These are phyloP conservation scores for Ciconia maguari DNA, from an alignment of 2,113 vertebrate species.

Conservation along the genomic window DNA sequence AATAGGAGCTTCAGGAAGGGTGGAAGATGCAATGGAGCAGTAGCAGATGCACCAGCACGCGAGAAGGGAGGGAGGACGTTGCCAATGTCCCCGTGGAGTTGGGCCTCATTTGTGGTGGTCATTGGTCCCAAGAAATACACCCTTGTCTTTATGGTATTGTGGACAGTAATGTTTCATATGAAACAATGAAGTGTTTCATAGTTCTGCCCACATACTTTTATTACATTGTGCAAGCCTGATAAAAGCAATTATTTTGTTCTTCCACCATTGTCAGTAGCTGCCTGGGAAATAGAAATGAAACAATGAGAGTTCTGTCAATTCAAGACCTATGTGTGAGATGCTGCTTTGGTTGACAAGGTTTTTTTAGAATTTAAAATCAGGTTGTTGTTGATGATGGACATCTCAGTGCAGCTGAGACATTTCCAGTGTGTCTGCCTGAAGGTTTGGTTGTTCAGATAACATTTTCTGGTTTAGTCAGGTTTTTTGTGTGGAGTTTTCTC, in stretches of 20 bases:
- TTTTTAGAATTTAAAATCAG: background rate
- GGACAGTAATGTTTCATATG: background rate
- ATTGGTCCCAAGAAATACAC: background rate
- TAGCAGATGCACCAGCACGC: rapidly evolving
- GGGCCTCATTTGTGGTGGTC: background rate
- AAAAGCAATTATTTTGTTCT: background rate
- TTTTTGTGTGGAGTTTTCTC: background rate
- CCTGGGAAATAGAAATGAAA: background rate
- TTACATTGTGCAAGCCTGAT: background rate
- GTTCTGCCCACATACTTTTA: background rate
- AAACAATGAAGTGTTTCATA: background rate
- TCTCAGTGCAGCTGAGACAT: background rate
- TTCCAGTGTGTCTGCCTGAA: background rate
- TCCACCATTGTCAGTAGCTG: background rate
- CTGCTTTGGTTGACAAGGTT: background rate
- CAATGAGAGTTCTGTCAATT: background rate
- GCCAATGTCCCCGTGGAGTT: background rate
- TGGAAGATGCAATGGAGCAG: too few species aligned
- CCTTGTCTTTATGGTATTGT: background rate
- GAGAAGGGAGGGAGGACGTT: background rate
- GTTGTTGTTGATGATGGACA: background rate
- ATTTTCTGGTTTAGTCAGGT: background rate
- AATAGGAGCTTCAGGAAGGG: background rate
- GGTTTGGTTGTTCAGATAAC: background rate
- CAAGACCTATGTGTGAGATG: background rate